Evolutionary conservation across 2,797 vertebrate genomes (phyloP).

Genomic region (Pangasius macronema): DNA sequence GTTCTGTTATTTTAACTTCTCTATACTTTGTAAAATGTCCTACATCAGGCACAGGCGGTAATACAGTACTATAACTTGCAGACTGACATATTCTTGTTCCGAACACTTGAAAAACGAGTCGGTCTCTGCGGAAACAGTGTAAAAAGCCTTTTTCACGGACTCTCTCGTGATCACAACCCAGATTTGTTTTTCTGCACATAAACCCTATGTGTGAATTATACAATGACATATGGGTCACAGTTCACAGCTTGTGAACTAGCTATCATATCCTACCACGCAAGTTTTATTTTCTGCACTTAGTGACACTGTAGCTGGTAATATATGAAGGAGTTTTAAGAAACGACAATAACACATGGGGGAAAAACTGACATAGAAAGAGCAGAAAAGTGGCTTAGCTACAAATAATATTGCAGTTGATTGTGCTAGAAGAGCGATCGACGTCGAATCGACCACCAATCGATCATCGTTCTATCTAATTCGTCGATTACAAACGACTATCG

Average conservation of each 20-base stretch:
- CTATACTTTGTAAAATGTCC: not conserved
- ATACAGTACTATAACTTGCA: too few species aligned
- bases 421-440: too few species aligned
- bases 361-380: not conserved
- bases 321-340: not conserved
- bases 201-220: not conserved
- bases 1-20: not conserved
- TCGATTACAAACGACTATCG: too few species aligned
- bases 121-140: too few species aligned
- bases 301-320: not conserved
- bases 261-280: not conserved
- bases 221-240: not conserved
- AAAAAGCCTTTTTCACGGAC: not conserved
- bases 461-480: too few species aligned
- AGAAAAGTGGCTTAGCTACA: not conserved
- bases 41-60: not conserved
- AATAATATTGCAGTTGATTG: not conserved
- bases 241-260: not conserved
- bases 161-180: not conserved
- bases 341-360: not conserved
- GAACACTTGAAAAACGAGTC: too few species aligned
- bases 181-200: constrained; percentile 3
- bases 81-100: too few species aligned
- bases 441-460: too few species aligned
- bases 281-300: not conserved